phyloP scores from a whole-genome alignment of 2,113 vertebrate species.

The Paramisgurnus dabryanus region DNA sequence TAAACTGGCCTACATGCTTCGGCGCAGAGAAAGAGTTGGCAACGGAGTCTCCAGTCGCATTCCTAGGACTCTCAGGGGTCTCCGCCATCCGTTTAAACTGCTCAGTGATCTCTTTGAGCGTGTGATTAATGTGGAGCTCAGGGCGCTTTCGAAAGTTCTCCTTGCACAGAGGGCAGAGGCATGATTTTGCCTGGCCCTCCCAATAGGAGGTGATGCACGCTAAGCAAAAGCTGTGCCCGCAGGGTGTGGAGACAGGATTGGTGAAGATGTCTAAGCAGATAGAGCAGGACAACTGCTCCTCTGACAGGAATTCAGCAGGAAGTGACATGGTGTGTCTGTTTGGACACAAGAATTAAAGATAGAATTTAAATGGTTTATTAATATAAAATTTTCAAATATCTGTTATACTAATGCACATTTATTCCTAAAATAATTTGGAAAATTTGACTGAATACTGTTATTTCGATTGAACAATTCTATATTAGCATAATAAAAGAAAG shows the following conservation, averaged over 20 bases:
- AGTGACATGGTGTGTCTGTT: conserved; percentile 54
- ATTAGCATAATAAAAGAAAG: too few species aligned
- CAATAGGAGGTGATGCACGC: conserved; percentile 73
- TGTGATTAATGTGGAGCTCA: conserved; percentile 73
- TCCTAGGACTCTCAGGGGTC: background rate
- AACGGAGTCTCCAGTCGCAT: background rate
- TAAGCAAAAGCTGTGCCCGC: conserved; percentile 77
- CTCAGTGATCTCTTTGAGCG: conserved; percentile 76
- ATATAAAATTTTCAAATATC: too few species aligned
- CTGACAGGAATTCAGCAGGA: conserved; percentile 64
- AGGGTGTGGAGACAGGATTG: conserved; percentile 73
- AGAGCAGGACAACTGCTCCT: conserved; percentile 75
- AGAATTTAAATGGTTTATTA: background rate
- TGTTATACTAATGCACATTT: too few species aligned
- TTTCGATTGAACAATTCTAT: too few species aligned
- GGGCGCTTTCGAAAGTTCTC: conserved; percentile 69
- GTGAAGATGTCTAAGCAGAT: conserved; percentile 75
- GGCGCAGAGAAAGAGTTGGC: background rate
- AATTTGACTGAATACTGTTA: too few species aligned
- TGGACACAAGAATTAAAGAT: background rate
- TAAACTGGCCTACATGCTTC: background rate
- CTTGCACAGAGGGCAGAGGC: conserved; percentile 74
- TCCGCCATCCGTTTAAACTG: conserved; percentile 68
- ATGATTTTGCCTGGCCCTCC: conserved; percentile 56
- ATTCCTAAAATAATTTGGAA: too few species aligned